These are phyloP conservation scores for Tretioscincus oriximinensis DNA, from an alignment of 2,113 vertebrate genomes.

Conservation along the genomic window DNA sequence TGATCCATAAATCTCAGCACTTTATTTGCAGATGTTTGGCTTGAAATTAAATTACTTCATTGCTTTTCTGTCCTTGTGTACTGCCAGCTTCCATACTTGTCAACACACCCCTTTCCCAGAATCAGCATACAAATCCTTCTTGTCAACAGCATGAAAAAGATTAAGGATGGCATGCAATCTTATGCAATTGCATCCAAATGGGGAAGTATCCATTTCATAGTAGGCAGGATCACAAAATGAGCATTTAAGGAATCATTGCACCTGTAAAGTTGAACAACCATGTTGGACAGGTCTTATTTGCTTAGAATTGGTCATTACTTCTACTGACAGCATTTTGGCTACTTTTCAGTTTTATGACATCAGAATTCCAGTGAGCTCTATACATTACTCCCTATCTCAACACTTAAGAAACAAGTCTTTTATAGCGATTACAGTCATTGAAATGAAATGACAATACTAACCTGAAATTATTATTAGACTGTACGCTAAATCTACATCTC, in stretches of 20 bases:
- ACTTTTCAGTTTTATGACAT: neutral
- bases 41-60: neutral
- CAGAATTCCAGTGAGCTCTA: too few species aligned
- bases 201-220: neutral
- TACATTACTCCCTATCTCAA: neutral
- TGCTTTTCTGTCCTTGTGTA: neutral
- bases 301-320: neutral
- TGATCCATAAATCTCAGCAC: neutral
- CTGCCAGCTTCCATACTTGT: neutral
- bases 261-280: neutral
- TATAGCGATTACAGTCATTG: neutral
- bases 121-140: neutral
- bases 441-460: neutral
- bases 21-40: neutral
- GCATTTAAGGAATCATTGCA: neutral
- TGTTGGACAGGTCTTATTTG: neutral
- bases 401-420: too few species aligned
- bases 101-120: neutral
- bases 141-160: neutral
- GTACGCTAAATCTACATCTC: neutral
- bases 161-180: neutral
- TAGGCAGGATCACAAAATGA: neutral
- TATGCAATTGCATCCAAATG: neutral
- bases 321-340: neutral
- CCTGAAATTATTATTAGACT: neutral